Evolutionary conservation across 1,140 invertebrate species (phyloP).

Genomic region (Tribolium castaneum): DNA sequence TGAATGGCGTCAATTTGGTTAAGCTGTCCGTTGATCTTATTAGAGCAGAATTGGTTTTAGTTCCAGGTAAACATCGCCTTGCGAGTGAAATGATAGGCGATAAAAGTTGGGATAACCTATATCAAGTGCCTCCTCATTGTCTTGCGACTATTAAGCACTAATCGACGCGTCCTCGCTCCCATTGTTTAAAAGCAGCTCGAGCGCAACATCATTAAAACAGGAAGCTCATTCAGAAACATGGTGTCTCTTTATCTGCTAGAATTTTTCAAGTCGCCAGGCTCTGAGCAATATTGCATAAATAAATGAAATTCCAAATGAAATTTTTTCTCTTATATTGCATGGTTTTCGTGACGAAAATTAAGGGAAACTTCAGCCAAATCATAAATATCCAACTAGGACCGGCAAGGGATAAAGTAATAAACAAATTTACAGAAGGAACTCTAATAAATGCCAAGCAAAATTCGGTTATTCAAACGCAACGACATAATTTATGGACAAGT

Average conservation of each 20-base stretch:
- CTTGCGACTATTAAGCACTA: slow-evolving; percentile 39
- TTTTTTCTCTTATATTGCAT: slow-evolving; percentile 26
- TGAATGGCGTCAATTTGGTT: slow-evolving; percentile 20
- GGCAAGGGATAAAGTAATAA: slow-evolving; percentile 32
- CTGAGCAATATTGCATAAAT: slow-evolving; percentile 28
- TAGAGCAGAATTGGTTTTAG: slow-evolving; percentile 14
- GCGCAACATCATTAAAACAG: slow-evolving; percentile 40
- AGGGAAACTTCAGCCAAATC: slow-evolving; percentile 16
- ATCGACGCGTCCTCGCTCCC: slow-evolving; percentile 35
- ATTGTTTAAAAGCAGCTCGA: slow-evolving; percentile 38
- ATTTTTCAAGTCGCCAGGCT: slow-evolving; percentile 5
- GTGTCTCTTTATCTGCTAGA: slow-evolving; percentile 27
- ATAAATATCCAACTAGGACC: slow-evolving; percentile 33
- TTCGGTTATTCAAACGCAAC: slow-evolving; percentile 32
- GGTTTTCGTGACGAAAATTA: slow-evolving; percentile 34
- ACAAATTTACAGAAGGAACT: slow-evolving; percentile 35
- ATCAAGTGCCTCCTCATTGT: slow-evolving; percentile 19
- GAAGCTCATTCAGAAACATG: slow-evolving; percentile 24
- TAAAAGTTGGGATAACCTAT: slow-evolving; percentile 33
- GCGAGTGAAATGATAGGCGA: slow-evolving; percentile 28
- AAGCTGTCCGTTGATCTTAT: slow-evolving; percentile 11
- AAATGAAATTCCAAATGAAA: slow-evolving; percentile 25
- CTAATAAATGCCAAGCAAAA: slow-evolving; percentile 30
- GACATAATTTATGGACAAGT: slow-evolving; percentile 34
- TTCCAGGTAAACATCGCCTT: slow-evolving; percentile 22